Conservation (phyloP, 64 coral and sea anemone species). For the Montipora cactus region DNA sequence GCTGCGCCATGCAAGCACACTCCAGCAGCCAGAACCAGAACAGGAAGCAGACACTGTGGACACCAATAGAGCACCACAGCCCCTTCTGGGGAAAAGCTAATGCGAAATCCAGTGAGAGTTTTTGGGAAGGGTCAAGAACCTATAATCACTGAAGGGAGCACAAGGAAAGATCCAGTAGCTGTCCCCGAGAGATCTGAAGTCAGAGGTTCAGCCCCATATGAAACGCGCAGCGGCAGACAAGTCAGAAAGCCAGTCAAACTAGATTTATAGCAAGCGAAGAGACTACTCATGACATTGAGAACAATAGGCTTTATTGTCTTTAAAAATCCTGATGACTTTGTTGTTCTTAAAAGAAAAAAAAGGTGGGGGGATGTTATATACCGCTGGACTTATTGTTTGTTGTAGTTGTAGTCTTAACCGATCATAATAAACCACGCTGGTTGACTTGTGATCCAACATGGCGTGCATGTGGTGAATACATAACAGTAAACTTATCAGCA, state of each 20-base stretch:
- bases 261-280: not conserved
- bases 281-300: constrained; percentile 1
- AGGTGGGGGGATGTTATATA: too few species aligned
- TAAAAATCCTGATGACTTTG: not conserved
- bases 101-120: not conserved
- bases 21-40: constrained; percentile 6
- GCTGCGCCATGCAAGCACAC: constrained; percentile 12
- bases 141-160: not conserved
- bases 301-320: not conserved
- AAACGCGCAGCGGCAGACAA: not conserved
- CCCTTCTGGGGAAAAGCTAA: not conserved
- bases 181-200: not conserved
- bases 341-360: not conserved
- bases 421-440: too few species aligned
- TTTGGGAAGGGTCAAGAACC: not conserved
- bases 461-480: too few species aligned
- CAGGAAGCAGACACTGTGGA: not conserved
- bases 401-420: too few species aligned
- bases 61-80: not conserved
- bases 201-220: not conserved
- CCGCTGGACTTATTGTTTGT: too few species aligned
- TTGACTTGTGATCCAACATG: too few species aligned
- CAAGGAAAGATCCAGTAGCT: not conserved
- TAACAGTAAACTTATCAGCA: too few species aligned
- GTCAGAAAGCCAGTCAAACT: not conserved